phyloP scores from a whole-genome alignment of 1,140 invertebrate genomes.

The Ceratina calcarata region DNA sequence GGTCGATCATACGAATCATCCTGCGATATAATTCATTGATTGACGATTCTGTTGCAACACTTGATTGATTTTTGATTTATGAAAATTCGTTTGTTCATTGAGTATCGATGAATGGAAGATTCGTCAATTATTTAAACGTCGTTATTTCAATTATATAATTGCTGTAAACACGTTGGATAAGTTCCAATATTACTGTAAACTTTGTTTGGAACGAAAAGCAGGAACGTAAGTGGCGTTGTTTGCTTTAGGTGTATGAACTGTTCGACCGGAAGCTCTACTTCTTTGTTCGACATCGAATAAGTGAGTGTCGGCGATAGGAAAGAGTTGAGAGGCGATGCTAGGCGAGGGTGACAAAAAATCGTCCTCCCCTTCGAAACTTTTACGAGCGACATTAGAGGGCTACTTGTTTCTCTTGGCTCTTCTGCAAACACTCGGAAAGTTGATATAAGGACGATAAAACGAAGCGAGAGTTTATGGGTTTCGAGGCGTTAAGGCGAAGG shows the following conservation, averaged over 20 bases:
- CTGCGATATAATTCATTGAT: too few species aligned
- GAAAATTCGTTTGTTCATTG: too few species aligned
- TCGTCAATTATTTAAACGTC: too few species aligned
- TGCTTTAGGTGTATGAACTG: not conserved
- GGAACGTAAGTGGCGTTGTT: not conserved
- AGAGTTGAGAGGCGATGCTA: not conserved
- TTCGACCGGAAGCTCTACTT: not conserved
- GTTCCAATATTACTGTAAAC: slow-evolving; percentile 7
- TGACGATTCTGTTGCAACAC: too few species aligned
- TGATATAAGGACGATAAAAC: slow-evolving; percentile 69
- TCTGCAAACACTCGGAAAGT: slow-evolving; percentile 45
- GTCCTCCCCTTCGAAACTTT: slow-evolving; percentile 8
- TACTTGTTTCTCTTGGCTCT: slow-evolving; percentile 43
- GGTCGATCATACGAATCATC: too few species aligned
- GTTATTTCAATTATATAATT: too few species aligned
- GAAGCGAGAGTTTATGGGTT: slow-evolving; percentile 60
- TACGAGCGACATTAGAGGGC: slow-evolving; percentile 42
- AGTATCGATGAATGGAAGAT: too few species aligned
- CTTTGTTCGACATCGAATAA: not conserved
- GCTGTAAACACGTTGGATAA: not conserved
- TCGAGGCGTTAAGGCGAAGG: slow-evolving; percentile 61
- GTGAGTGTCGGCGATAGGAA: slow-evolving; percentile 2
- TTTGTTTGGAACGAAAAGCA: not conserved
- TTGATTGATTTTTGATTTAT: too few species aligned
- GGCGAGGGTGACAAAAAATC: not conserved